Evolutionary conservation across 2,113 vertebrate species (phyloP).

Genomic region (Xiphophorus couchianus): DNA sequence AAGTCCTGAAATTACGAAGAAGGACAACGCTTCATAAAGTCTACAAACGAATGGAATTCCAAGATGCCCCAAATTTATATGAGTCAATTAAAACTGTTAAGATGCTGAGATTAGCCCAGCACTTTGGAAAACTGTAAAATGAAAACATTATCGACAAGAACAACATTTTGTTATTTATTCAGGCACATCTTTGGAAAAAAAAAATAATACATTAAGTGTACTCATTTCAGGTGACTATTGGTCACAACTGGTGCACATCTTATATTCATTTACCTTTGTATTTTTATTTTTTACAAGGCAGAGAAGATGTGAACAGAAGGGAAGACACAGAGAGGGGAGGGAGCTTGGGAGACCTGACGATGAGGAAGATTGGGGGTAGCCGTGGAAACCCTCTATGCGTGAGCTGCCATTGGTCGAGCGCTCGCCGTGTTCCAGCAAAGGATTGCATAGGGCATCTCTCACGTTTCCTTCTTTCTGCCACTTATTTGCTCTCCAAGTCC

Average conservation of each 20-base stretch:
- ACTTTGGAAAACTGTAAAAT: no score
- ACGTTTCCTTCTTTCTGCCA: constrained; percentile 6
- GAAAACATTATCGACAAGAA: no score
- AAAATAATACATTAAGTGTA: no score
- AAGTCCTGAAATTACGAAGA: no score
- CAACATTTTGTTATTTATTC: no score
- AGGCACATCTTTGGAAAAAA: no score
- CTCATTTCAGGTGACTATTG: not conserved
- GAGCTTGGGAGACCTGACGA: constrained; percentile 17
- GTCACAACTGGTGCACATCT: constrained; percentile 35
- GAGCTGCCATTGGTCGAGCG: constrained; percentile 68
- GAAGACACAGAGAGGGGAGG: constrained; percentile 5
- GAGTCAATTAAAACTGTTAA: no score
- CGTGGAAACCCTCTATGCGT: constrained; percentile 72
- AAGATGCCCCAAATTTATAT: no score
- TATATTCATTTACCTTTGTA: constrained; percentile 72
- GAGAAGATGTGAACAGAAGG: constrained; percentile 26
- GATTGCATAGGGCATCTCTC: constrained; percentile 66
- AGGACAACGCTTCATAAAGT: no score
- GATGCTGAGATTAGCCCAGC: no score
- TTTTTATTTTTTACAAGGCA: constrained; percentile 67
- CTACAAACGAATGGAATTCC: no score
- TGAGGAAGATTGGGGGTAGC: constrained; percentile 66
- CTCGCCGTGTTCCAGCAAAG: constrained; percentile 43
- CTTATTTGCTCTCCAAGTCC: constrained; percentile 31